Evolutionary conservation across 1,140 invertebrate genomes (phyloP), one percentile per base, ranked within the genome.

Genomic region (Cyphomyrmex costatus): DNA sequence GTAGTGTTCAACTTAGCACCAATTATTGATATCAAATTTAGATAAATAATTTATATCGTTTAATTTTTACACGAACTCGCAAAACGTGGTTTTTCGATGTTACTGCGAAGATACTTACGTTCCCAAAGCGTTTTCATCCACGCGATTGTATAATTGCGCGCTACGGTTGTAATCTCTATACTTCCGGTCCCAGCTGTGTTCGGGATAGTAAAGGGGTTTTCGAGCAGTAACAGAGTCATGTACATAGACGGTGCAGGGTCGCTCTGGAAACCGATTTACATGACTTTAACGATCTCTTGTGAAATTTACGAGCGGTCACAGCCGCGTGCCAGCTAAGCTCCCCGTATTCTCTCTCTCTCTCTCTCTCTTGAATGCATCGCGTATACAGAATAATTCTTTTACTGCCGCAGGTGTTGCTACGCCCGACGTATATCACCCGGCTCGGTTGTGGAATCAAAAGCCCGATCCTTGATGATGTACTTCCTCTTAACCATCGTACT

Each of bases 201-300:
- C 21, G 53, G n/a, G 6, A 19, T 24, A 21, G 19, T 33, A 36
- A 21, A 30, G n/a, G 7, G 14, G 12, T 42, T 36, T 27, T 21
- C 19, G n/a, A 30, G 36, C 36, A 24, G 24, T 82, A 83, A 70
- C 63, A 58, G 46, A 85, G 74, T 86, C 63, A 70, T 63, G 24
- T 42, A 21, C 19, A 56, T 63, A 61, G 71, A 83, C 84, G 78
- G 16, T 21, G 60, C 84, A 70, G 60, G 80, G 68, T 78, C 88
- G 88, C 88, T 88, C 90, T 88, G 63, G 66, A 92, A 91, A 91
- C 86, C 92, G 92, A 93, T 92, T 93, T 90, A 91, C 91, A 89
- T 88, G 92, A 93, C 92, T 90, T 93, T 93, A 93, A 93, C 89
- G 89, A 91, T 92, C 90, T 16, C 21, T 66, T 63, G 76, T 80